Evolutionary conservation across 2,797 vertebrate genomes (phyloP).

Genomic region (Lutjanus argentimaculatus): DNA sequence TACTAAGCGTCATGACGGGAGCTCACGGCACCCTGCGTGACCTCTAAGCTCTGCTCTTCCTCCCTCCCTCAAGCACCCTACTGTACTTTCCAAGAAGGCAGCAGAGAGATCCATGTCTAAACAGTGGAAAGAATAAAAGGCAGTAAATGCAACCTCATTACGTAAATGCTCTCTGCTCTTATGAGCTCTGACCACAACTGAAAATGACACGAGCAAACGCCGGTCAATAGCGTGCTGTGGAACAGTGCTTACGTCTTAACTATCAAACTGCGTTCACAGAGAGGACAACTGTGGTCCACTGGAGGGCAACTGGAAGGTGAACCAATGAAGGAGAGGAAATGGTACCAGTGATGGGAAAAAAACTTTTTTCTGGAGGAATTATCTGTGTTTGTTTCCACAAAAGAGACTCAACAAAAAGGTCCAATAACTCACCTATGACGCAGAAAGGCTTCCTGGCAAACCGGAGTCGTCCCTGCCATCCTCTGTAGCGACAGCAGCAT

Average conservation of each 20-base stretch:
- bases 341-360: neutral
- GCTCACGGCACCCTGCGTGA: conserved; percentile 33
- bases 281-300: conserved; percentile 15
- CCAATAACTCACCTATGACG: conserved; percentile 91
- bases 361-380: neutral
- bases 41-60: conserved; percentile 8
- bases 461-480: conserved; percentile 96
- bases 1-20: conserved; percentile 21
- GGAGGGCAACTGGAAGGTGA: conserved; percentile 18
- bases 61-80: conserved; percentile 29
- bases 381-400: neutral
- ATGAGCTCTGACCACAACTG: conserved; percentile 68
- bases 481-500: conserved; percentile 97
- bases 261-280: conserved; percentile 29
- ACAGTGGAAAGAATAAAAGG: conserved; percentile 75
- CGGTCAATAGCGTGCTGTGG: conserved; percentile 51
- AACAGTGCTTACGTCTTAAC: conserved; percentile 27
- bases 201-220: conserved; percentile 57
- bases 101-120: conserved; percentile 65
- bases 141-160: conserved; percentile 58
- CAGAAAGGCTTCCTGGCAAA: conserved; percentile 97
- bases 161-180: conserved; percentile 58
- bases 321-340: conserved; percentile 10
- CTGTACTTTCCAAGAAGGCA: conserved; percentile 51
- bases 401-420: neutral